These are phyloP conservation scores for Plectropomus leopardus DNA, from an alignment of 2,113 vertebrate genomes.

Conservation along the genomic window DNA sequence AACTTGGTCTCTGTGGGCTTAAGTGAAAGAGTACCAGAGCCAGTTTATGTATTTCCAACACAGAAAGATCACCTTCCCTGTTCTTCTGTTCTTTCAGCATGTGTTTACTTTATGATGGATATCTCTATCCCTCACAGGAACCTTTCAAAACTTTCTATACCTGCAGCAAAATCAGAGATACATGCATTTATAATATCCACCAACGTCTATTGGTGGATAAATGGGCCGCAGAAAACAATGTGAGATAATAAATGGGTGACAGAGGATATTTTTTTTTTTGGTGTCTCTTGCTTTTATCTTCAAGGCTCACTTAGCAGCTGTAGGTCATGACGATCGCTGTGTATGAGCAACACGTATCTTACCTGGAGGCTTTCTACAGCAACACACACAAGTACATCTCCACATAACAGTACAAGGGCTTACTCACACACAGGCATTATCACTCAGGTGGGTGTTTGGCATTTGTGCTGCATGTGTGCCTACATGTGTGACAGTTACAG, in stretches of 20 bases:
- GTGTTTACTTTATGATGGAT: background rate
- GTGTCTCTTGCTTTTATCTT: conserved; percentile 7
- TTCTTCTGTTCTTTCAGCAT: background rate
- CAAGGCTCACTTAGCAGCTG: background rate
- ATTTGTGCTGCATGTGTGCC: background rate
- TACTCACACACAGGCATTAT: background rate
- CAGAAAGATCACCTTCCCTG: background rate
- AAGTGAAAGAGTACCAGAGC: too few relatives aligned
- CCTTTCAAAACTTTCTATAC: conserved; percentile 1
- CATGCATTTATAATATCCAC: background rate
- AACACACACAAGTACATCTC: background rate
- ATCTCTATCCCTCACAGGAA: background rate
- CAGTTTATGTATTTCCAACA: too few relatives aligned
- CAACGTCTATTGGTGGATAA: background rate
- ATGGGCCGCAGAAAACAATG: conserved; percentile 30
- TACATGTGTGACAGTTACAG: background rate
- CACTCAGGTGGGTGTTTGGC: background rate
- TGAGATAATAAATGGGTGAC: conserved; percentile 11
- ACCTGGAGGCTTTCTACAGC: background rate
- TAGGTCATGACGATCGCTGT: background rate
- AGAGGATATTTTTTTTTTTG: background rate
- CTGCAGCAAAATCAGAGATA: background rate
- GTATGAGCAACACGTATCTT: background rate
- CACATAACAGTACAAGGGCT: background rate
- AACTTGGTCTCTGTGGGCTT: background rate